These are phyloP conservation scores for Agrotis clavis DNA, from an alignment of 2,888 invertebrate species.

Conservation along the genomic window DNA sequence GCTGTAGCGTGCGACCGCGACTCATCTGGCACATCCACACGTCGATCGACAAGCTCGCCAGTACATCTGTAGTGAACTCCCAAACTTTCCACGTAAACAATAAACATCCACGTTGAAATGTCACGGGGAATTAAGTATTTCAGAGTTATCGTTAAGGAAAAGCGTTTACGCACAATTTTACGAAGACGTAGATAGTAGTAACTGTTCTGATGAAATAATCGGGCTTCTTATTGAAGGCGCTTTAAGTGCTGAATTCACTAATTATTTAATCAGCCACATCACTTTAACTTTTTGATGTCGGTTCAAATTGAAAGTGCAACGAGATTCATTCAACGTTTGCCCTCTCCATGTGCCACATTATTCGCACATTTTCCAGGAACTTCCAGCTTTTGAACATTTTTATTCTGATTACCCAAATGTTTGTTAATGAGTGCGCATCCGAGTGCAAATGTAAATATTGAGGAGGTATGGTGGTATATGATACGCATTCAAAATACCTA, in stretches of 20 bases:
- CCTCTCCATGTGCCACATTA: neutral
- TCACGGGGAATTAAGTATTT: conserved; percentile 13
- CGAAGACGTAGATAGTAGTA: neutral
- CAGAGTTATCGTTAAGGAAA: neutral
- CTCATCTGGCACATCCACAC: conserved; percentile 74
- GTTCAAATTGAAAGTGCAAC: conserved; percentile 1
- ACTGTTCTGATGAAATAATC: conserved; percentile 1
- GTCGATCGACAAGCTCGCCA: conserved; percentile 63
- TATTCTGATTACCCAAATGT: conserved; percentile 57
- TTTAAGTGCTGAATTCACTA: neutral
- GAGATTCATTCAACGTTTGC: neutral
- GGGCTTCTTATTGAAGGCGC: neutral
- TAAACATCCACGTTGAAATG: conserved; percentile 39
- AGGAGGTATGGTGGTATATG: conserved; percentile 33
- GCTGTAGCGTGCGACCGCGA: conserved; percentile 82
- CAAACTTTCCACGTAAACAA: conserved; percentile 65
- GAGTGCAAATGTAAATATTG: conserved; percentile 61
- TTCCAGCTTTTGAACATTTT: conserved; percentile 41
- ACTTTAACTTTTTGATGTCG: neutral
- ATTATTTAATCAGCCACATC: neutral
- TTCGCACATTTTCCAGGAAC: conserved; percentile 40
- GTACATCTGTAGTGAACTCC: conserved; percentile 61
- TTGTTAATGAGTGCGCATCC: conserved; percentile 53
- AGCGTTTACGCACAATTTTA: neutral
- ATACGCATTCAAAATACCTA: conserved; percentile 37